These are phyloP conservation scores for Paradisaea rubra DNA, from an alignment of 2,113 vertebrate species.

Conservation along the genomic window DNA sequence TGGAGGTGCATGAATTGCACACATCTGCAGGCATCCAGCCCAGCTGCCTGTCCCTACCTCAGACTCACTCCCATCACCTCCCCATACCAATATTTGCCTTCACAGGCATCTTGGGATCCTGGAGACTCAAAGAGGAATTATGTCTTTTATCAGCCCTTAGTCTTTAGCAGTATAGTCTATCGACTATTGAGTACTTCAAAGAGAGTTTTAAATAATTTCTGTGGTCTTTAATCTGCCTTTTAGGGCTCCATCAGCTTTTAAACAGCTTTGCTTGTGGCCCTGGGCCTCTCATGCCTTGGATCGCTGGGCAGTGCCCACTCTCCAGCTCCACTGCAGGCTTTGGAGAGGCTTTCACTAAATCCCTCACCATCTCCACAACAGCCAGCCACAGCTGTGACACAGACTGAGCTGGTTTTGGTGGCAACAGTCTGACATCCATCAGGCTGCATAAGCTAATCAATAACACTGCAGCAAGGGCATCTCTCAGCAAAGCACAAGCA, in stretches of 20 bases:
- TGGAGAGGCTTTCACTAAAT: not conserved
- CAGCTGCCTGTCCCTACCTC: fast-evolving
- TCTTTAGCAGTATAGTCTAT: not conserved
- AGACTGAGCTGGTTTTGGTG: not conserved
- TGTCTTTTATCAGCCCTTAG: not conserved
- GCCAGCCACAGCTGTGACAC: not conserved
- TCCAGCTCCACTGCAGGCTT: not conserved
- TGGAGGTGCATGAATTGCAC: not conserved
- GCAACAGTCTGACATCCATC: not conserved
- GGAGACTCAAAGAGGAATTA: not conserved
- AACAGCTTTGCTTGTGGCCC: not conserved
- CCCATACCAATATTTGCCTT: not conserved
- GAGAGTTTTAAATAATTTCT: not conserved
- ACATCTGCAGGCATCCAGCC: not conserved
- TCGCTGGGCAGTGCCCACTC: fast-evolving
- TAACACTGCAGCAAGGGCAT: not conserved
- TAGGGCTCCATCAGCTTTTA: not conserved
- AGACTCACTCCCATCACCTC: not conserved
- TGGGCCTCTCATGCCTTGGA: fast-evolving
- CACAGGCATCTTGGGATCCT: not conserved
- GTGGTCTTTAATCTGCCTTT: not conserved
- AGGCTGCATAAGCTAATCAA: not conserved
- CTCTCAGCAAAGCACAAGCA: not conserved
- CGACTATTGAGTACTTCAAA: not conserved
- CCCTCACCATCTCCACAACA: not conserved